phyloP scores from a whole-genome alignment of 2,797 vertebrate genomes.

The Zonotrichia albicollis region DNA sequence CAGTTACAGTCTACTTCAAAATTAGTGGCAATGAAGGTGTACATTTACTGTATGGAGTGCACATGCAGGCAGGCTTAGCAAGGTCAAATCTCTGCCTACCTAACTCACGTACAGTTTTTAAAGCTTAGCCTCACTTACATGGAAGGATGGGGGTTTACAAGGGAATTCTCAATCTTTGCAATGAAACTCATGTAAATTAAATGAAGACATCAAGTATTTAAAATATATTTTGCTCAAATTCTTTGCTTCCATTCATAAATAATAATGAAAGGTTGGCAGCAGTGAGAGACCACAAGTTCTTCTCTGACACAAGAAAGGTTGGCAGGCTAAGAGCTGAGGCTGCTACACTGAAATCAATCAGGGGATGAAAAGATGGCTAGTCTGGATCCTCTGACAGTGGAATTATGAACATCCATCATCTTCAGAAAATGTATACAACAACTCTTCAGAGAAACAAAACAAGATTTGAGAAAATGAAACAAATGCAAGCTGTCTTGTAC shows the following conservation, averaged over 20 bases:
- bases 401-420: not conserved
- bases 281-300: not conserved
- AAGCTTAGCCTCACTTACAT: not conserved
- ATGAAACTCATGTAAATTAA: not conserved
- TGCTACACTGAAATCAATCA: not conserved
- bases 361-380: not conserved
- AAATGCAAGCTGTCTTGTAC: not conserved
- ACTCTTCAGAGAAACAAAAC: not conserved
- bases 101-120: not conserved
- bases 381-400: not conserved
- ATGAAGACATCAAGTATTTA: not conserved
- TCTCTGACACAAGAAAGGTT: not conserved
- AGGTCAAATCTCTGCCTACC: not conserved
- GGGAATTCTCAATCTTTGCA: not conserved
- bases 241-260: not conserved
- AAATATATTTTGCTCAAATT: not conserved
- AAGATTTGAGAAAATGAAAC: not conserved
- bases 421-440: not conserved
- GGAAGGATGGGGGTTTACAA: not conserved
- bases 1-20: not conserved
- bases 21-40: not conserved
- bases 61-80: not conserved
- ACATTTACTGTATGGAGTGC: not conserved
- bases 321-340: not conserved
- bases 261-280: not conserved